phyloP scores from a whole-genome alignment of 2,888 invertebrate genomes.

The Cephus spinipes region DNA sequence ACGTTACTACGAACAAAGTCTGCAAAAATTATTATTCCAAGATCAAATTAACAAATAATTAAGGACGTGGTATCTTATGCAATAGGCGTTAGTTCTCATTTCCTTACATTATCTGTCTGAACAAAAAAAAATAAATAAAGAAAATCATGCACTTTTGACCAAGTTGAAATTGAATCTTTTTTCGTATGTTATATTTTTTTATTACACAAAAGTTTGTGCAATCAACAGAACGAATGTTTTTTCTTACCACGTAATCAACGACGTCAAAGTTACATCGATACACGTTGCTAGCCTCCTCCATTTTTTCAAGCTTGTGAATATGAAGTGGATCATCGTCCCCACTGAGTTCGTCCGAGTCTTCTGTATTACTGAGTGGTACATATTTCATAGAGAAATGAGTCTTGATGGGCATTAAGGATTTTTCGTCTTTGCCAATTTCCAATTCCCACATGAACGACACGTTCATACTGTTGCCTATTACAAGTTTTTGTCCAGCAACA shows the following conservation, averaged over 20 bases:
- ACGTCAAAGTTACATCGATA: slow-evolving; percentile 81
- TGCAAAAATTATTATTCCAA: slow-evolving; percentile 57
- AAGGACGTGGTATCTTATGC: neutral
- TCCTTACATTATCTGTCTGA: neutral
- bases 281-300: slow-evolving; percentile 54
- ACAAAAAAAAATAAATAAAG: neutral
- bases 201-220: neutral
- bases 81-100: neutral
- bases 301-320: slow-evolving; percentile 68
- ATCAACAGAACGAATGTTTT: neutral
- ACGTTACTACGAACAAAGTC: slow-evolving; percentile 86
- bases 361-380: slow-evolving; percentile 58
- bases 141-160: neutral
- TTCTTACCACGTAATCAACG: slow-evolving; percentile 79
- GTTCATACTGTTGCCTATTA: slow-evolving; percentile 80
- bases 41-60: neutral
- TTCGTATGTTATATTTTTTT: neutral
- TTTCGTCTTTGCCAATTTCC: slow-evolving; percentile 59
- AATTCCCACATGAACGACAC: slow-evolving; percentile 88
- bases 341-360: slow-evolving; percentile 49
- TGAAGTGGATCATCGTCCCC: slow-evolving; percentile 61
- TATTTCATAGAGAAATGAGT: slow-evolving; percentile 76
- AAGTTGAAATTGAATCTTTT: neutral
- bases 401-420: slow-evolving; percentile 68
- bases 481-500: slow-evolving; percentile 71